Base-by-base conservation (phyloP, 37 sponge, comb jelly and placozoan genomes). In the Geodia barretti region DNA sequence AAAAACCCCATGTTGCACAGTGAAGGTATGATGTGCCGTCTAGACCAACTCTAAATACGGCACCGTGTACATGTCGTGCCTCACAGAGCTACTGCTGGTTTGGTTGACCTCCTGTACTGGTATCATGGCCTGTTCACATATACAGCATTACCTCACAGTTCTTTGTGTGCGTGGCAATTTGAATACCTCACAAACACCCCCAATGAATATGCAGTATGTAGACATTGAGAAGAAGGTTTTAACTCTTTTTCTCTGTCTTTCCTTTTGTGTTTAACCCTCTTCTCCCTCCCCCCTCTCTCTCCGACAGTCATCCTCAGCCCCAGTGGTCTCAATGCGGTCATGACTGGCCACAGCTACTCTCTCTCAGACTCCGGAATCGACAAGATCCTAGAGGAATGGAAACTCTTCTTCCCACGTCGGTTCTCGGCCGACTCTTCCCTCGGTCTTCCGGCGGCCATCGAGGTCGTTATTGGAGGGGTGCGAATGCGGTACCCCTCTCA, bases 281-380 rank as follows among this genome's bases (percentile, higher is more conserved):
- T 24, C 38, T 17, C 72, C 8, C 74, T 74, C 59, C 28, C 74
- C 24, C 39, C 41, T 4, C 24, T 29, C 17, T 26, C 63, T 4
- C 26, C 20, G 54, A 1, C 82, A 88, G 93, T 92, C 9, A 76
- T 92, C 58, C 79, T 92, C 30, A 92, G 93, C 41, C 93, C 93
- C 38, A 92, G 93, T 78, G 93, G 93, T 14, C 68, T 92, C 9
- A 85, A 88, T 84, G 93, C 89, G 0, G 73, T 88, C 58, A 83
- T 92, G 82, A 92, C 93, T n/a, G 93, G 93, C 2, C 93, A 92
- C 79, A 88, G 82, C 79, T 92, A 92, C 79, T 77, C 63, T 41
- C 37, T 43, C 34, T 43, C 86, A 37, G 93, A 92, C 68, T 60
- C 66, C 20, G 84, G 83, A 39, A 84, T 92, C 35, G 64, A 65